Conservation (phyloP, 2,113 vertebrate species). For the Carollia perspicillata region DNA sequence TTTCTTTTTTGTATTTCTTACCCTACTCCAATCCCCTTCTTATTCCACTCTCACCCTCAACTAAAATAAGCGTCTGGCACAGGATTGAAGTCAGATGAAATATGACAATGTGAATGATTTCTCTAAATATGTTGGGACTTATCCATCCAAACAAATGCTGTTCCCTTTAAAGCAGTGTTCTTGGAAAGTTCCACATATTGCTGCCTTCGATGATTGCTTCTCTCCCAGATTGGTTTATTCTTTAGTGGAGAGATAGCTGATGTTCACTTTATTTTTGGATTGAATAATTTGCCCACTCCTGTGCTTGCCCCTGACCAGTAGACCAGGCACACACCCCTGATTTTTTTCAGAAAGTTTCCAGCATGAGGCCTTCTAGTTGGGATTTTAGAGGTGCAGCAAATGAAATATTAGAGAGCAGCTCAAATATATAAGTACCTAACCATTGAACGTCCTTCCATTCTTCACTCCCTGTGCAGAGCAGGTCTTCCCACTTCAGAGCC, state of each 20-base stretch:
- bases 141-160: neutral
- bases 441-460: neutral
- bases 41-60: neutral
- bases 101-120: neutral
- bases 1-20: neutral
- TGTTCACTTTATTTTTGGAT: neutral
- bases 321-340: neutral
- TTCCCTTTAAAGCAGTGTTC: neutral
- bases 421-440: neutral
- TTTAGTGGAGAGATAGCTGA: neutral
- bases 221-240: neutral
- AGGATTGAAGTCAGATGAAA: neutral
- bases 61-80: neutral
- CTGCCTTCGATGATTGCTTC: neutral
- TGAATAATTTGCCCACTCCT: neutral
- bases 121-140: neutral
- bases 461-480: neutral
- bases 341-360: neutral
- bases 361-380: neutral
- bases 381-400: neutral
- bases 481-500: neutral
- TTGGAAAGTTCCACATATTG: neutral
- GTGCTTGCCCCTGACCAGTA: neutral
- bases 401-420: neutral
- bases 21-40: neutral